Conservation (phyloP, 2,113 vertebrate genomes). For the Serinus canaria region DNA sequence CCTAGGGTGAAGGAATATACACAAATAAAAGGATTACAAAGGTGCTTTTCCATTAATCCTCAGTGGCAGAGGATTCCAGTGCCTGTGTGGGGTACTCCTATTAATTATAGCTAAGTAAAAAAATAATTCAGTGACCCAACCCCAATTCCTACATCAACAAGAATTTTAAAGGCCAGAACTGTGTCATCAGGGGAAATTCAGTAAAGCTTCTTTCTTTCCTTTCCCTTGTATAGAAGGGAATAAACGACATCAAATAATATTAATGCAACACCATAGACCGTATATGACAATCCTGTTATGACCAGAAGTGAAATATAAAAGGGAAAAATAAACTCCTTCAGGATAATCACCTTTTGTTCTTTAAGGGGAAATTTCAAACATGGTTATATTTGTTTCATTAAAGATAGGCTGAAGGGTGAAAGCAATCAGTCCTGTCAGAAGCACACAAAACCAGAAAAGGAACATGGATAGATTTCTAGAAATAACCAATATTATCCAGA, state of each 20-base stretch:
- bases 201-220: background rate
- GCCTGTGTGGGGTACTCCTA: background rate
- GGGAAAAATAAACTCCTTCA: background rate
- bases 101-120: background rate
- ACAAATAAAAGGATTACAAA: background rate
- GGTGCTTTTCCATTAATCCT: background rate
- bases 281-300: background rate
- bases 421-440: background rate
- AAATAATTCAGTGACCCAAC: background rate
- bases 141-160: background rate
- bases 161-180: background rate
- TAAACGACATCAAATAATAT: background rate
- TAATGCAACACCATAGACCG: background rate
- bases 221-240: background rate
- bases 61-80: background rate
- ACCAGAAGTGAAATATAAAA: background rate
- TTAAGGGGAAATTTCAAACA: background rate
- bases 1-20: background rate
- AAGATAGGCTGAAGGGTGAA: background rate
- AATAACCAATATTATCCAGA: background rate
- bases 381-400: background rate
- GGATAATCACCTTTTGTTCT: background rate
- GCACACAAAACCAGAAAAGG: background rate
- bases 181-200: background rate
- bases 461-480: background rate